Evolutionary conservation across 2,113 vertebrate genomes (phyloP).

Genomic region (Dromiciops gliroides): DNA sequence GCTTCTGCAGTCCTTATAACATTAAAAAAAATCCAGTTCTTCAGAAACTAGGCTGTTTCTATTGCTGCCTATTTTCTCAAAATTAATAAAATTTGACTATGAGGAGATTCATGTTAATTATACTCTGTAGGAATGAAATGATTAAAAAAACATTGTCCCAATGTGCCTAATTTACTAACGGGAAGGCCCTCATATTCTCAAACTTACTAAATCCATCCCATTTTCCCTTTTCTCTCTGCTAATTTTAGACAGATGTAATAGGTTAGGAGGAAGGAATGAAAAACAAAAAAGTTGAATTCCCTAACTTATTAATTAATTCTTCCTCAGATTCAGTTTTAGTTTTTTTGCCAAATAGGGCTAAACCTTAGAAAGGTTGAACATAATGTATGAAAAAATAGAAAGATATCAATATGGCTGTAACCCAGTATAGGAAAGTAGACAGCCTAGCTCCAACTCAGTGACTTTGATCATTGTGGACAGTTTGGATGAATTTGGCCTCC

Average conservation of each 20-base stretch:
- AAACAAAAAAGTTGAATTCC: neutral
- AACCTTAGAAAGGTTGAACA: neutral
- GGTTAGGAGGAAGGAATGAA: neutral
- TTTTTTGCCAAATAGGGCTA: neutral
- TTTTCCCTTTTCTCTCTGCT: neutral
- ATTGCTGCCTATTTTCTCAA: neutral
- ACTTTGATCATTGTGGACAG: neutral
- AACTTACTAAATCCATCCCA: neutral
- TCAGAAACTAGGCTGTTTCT: neutral
- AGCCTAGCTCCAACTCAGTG: neutral
- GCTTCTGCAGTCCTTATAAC: neutral
- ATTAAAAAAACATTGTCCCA: neutral
- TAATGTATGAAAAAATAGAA: neutral
- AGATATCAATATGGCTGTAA: neutral
- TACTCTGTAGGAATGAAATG: slow-evolving; percentile 13
- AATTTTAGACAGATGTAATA: neutral
- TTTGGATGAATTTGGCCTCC: neutral
- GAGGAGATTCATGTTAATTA: neutral
- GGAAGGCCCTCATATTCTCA: neutral
- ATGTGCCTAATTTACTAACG: neutral
- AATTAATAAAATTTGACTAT: neutral
- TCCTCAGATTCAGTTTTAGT: neutral
- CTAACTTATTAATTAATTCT: neutral
- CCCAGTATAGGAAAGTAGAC: neutral
- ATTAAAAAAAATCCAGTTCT: neutral